phyloP scores from a whole-genome alignment of 2,888 invertebrate species.

The Eumacrocentrus americanus region DNA sequence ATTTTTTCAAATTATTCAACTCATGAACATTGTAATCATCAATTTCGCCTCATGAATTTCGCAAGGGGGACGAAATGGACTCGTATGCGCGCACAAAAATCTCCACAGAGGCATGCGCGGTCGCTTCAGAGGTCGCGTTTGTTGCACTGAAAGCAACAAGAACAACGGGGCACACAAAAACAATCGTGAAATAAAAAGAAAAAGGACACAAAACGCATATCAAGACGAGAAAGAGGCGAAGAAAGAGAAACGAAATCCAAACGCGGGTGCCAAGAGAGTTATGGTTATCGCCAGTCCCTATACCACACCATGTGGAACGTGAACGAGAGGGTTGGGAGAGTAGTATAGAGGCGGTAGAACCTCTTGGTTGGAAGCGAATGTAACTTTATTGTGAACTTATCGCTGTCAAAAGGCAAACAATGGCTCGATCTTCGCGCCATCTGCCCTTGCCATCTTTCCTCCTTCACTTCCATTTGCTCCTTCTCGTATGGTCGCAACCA shows the following conservation, averaged over 20 bases:
- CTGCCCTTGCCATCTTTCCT: slow-evolving; percentile 49
- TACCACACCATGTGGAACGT: slow-evolving; percentile 35
- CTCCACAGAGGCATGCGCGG: slow-evolving; percentile 16
- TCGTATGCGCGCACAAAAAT: slow-evolving; percentile 19
- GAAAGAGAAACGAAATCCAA: slow-evolving; percentile 23
- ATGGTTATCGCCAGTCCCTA: slow-evolving; percentile 52
- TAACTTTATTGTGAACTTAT: slow-evolving; percentile 61
- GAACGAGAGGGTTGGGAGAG: slow-evolving; percentile 12
- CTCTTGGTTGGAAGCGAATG: slow-evolving; percentile 56
- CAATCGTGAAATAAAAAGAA: slow-evolving; percentile 44
- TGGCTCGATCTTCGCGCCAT: slow-evolving; percentile 55
- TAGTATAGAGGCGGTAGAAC: slow-evolving; percentile 33
- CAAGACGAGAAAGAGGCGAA: slow-evolving; percentile 25
- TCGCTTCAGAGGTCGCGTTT: slow-evolving; percentile 2
- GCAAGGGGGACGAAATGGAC: slow-evolving; percentile 14
- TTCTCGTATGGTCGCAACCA: background rate
- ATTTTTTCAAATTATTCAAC: too few relatives aligned
- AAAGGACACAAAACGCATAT: slow-evolving; percentile 21
- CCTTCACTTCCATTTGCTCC: slow-evolving; percentile 21
- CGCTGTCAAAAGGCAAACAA: slow-evolving; percentile 59
- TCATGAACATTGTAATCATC: slow-evolving; percentile 46
- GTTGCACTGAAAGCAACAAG: slow-evolving; percentile 28
- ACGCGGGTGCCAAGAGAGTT: slow-evolving; percentile 51
- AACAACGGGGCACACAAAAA: slow-evolving; percentile 38
- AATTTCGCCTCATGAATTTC: slow-evolving; percentile 47